Base-by-base conservation (phyloP, 2,113 vertebrate species). In the Plectropomus leopardus region DNA sequence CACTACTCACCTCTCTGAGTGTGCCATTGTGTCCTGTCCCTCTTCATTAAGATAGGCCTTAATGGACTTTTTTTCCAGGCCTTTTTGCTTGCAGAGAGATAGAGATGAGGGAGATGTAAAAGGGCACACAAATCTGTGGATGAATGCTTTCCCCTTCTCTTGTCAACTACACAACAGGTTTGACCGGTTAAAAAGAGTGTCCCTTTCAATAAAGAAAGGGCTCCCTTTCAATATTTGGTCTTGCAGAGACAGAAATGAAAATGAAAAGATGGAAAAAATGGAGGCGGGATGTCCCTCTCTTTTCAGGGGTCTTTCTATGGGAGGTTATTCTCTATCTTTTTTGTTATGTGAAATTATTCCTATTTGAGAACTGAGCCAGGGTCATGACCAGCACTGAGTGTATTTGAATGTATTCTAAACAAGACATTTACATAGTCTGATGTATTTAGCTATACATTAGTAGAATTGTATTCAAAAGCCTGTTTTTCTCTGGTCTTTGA, bases 31-130 rank as follows among this genome's bases (percentile, higher is more conserved):
- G 89, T 88, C 83, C 79, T 19, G 71, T 86, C 86, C 76, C 80
- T 91, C 84, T 92, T 91, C 80, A 90, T 93, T 92, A 93, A 88
- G 91, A 92, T 92, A 86, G 86, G 68, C 80, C 81, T 90, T 90
- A 93, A 94, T 92, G 78, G 89, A 82, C 84, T 89, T 92, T 89
- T n/a, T 86, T 81, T 53, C 47, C 51, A 72, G 63, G 72, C 64
- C 53, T 66, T 61, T 59, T 66, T 81, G 78, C 81, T 84, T 55
- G 61, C 67, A 66, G 59, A 70, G 75, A 80, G 81, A 79, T 58
- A 71, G 71, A 76, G 54, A 80, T 48, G 51, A 58, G 81, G 63
- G 71, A 72, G 63, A 88, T 86, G 77, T 84, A 87, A 88, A 83
- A 92, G 69, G 82, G 65, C 69, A 76, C 60, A 79, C 15, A n/a